Evolutionary conservation across 2,113 vertebrate genomes (phyloP).

Genomic region (Gyps fulvus): DNA sequence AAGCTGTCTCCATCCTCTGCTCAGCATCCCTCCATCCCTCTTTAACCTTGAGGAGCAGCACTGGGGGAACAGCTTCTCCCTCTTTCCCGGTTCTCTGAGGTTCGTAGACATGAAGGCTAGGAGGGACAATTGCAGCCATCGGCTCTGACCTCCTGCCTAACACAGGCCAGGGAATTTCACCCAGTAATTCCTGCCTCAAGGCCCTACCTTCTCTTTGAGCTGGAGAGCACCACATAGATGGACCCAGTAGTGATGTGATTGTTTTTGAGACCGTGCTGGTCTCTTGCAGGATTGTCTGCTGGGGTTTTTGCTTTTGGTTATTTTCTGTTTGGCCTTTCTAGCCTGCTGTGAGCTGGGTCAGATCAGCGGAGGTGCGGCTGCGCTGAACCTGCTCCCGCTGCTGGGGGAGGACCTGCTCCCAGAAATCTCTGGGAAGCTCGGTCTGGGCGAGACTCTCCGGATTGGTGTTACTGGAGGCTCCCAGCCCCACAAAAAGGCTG

Average conservation of each 20-base stretch:
- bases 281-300: not conserved
- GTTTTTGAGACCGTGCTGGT: not conserved
- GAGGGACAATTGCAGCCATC: not conserved
- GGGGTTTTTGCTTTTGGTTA: not conserved
- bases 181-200: not conserved
- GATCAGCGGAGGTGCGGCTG: accelerated
- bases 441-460: accelerated
- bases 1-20: not conserved
- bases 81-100: not conserved
- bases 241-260: not conserved
- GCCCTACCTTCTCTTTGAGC: not conserved
- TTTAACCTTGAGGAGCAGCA: not conserved
- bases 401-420: not conserved
- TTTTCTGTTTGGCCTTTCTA: not conserved
- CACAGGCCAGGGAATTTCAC: not conserved
- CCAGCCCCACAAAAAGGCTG: not conserved
- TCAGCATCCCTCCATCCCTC: not conserved
- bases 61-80: not conserved
- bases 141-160: not conserved
- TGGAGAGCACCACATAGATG: not conserved
- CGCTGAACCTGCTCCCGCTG: not conserved
- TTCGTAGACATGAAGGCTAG: not conserved
- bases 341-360: not conserved
- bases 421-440: not conserved
- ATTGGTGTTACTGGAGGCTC: not conserved